Evolutionary conservation across 2,113 vertebrate genomes (phyloP).

Genomic region (Oplegnathus fasciatus): DNA sequence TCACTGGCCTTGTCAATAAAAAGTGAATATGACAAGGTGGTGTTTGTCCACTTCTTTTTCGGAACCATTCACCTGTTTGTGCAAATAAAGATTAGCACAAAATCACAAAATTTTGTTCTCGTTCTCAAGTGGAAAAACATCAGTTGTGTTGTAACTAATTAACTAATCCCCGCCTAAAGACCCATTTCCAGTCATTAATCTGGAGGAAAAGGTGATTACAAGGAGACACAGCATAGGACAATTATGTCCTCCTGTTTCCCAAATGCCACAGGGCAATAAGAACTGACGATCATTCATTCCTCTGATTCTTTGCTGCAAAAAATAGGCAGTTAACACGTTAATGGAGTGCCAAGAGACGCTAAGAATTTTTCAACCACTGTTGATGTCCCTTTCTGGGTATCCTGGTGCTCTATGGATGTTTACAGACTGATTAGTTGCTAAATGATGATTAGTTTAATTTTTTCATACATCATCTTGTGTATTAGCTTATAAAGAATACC

Average conservation of each 20-base stretch:
- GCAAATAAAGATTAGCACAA: not conserved
- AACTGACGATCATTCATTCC: slow-evolving; percentile 39
- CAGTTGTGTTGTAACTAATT: not conserved
- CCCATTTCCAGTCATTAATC: slow-evolving; percentile 63
- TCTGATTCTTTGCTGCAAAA: slow-evolving; percentile 29
- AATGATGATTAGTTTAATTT: not conserved
- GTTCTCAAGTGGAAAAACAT: not conserved
- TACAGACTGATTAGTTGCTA: not conserved
- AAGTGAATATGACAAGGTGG: not conserved
- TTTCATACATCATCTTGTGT: not conserved
- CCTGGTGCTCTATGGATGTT: not conserved
- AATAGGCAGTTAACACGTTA: slow-evolving; percentile 20
- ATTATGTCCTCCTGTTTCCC: slow-evolving; percentile 38
- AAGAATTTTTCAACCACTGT: not conserved
- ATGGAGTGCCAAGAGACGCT: not conserved
- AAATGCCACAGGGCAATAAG: slow-evolving; percentile 64
- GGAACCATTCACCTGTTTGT: not conserved
- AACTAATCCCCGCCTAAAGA: slow-evolving; percentile 43
- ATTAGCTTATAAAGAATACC: not conserved
- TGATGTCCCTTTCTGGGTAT: not conserved
- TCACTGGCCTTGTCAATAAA: not conserved
- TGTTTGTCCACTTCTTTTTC: not conserved
- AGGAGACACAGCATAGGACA: slow-evolving; percentile 42
- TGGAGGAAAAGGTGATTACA: slow-evolving; percentile 62
- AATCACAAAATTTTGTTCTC: not conserved